Conservation (phyloP, 2,888 invertebrate genomes). For the Drosophila diplacantha region DNA sequence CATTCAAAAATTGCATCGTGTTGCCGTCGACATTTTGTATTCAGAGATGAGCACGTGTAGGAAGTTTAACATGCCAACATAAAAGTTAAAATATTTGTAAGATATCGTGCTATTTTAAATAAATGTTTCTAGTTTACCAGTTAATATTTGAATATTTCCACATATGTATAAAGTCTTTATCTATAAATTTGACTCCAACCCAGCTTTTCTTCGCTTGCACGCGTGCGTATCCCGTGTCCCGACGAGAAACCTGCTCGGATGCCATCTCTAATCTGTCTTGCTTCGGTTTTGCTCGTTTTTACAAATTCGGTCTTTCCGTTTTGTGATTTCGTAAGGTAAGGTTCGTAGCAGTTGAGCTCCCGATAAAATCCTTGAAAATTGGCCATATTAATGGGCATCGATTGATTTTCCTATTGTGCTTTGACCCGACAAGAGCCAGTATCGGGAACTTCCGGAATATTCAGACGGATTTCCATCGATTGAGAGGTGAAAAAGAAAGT, state of each 20-base stretch:
- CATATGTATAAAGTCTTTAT: no score
- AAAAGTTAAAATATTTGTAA: no score
- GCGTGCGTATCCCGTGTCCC: slow-evolving; percentile 4
- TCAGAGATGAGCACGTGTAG: slow-evolving; percentile 3
- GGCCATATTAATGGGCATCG: slow-evolving; percentile 60
- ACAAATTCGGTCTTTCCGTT: slow-evolving; percentile 75
- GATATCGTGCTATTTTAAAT: no score
- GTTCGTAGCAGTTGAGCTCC: slow-evolving; percentile 63
- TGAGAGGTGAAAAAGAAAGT: not conserved
- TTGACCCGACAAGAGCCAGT: slow-evolving; percentile 22
- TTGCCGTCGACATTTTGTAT: not conserved
- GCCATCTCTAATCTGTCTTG: slow-evolving; percentile 7
- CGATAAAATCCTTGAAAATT: slow-evolving; percentile 66
- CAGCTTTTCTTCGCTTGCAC: not conserved
- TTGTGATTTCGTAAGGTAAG: slow-evolving; percentile 77
- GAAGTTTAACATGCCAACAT: no score
- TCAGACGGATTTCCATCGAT: slow-evolving; percentile 12
- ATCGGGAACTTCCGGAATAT: not conserved
- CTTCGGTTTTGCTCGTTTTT: slow-evolving; percentile 10
- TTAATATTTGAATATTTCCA: no score
- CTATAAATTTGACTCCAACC: no score
- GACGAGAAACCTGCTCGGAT: not conserved
- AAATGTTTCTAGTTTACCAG: no score
- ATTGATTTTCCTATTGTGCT: slow-evolving; percentile 39
- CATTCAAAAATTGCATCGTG: not conserved